phyloP scores from a whole-genome alignment of 2,888 invertebrate genomes.

The Toxonevra muliebris region DNA sequence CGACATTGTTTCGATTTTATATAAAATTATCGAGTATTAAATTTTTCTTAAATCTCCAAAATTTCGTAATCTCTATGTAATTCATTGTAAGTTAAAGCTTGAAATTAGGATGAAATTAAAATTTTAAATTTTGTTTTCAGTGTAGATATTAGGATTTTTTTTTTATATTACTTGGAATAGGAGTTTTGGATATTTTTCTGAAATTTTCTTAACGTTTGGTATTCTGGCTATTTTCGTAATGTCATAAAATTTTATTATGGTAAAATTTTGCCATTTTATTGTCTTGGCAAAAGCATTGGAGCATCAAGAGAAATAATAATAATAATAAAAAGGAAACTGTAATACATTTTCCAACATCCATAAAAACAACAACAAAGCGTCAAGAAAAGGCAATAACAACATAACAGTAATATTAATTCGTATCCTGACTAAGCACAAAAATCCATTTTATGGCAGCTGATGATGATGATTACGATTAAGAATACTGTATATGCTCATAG shows the following conservation, averaged over 20 bases:
- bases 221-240: constrained; percentile 28
- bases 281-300: constrained; percentile 45
- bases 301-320: constrained; percentile 47
- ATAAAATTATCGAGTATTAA: no score
- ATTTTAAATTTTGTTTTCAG: no score
- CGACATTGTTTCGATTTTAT: no score
- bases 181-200: no score
- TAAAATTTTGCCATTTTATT: constrained; percentile 49
- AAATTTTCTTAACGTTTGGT: not conserved
- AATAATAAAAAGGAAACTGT: constrained; percentile 19
- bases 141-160: no score
- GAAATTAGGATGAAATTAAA: no score
- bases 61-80: no score
- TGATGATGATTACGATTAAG: constrained; percentile 22
- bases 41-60: no score
- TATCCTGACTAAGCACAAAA: constrained; percentile 54
- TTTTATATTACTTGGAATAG: no score
- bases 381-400: constrained; percentile 43
- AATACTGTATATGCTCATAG: no score
- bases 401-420: constrained; percentile 35
- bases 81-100: no score
- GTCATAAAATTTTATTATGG: constrained; percentile 52
- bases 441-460: constrained; percentile 48
- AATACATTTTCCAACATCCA: constrained; percentile 46
- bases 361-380: constrained; percentile 30